Base-by-base conservation (phyloP, 2,797 vertebrate genomes). In the Microcaecilia unicolor region DNA sequence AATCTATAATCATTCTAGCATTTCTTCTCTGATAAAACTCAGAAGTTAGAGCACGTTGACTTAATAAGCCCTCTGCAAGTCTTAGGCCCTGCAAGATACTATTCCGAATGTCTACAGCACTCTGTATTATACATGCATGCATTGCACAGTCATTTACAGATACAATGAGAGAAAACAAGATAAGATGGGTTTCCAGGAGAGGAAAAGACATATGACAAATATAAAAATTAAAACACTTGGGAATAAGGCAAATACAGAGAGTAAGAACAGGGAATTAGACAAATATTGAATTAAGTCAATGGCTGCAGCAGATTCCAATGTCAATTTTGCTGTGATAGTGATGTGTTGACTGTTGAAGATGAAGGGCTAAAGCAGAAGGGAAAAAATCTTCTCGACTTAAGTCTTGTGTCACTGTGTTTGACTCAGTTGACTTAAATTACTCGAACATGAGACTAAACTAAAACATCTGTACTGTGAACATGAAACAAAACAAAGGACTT, bases 271-370 rank as follows among this genome's bases (percentile, higher is more conserved):
- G 64, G 75, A 64, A 78, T 72, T 78, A 81, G 71, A 38, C 74
- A 81, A 83, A 82, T 81, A 81, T 81, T 79, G 75, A 67, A 76
- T 72, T 51, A 81, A 72, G 66, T 37, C 70, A 78, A 78, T 76
- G 31, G 60, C 39, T 42, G 61, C 59, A 30, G 67, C 45, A 35
- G 51, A 72, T 71, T 70, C 67, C 67, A 58, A 21, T 51, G 60
- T 60, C 74, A 69, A 58, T 74, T 72, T 74, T 54, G 48, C 51
- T 34, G 62, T 33, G 31, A 30, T 43, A 5, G 53, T 36, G 38
- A 58, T 55, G 18, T 56, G 63, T 54, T 76, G 76, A 60, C 74
- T 53, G 9, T 55, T 37, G 56, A 35, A 68, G 67, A 73, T 59
- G 67, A 67, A 56, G 34, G 38, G 51, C 51, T 59, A 40, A 55